Evolutionary conservation across 1,140 invertebrate species (phyloP).

Genomic region (Megalopta genalis): DNA sequence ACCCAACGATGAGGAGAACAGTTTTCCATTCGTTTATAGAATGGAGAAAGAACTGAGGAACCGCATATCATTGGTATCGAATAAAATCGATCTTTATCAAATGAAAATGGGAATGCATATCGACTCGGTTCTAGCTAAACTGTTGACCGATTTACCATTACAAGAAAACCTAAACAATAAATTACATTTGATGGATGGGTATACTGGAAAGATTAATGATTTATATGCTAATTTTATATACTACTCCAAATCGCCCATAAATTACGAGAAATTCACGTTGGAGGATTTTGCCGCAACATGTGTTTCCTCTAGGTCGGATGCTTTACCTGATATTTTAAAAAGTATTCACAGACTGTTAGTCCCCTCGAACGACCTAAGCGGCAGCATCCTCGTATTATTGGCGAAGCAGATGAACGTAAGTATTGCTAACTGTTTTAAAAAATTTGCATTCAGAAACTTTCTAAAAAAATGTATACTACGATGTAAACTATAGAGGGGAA

Average conservation of each 20-base stretch:
- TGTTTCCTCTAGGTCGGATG: constrained; percentile 83
- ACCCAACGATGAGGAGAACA: constrained; percentile 78
- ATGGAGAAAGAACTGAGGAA: constrained; percentile 81
- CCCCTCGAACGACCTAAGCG: constrained; percentile 73
- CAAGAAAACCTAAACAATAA: constrained; percentile 80
- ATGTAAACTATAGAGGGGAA: no score
- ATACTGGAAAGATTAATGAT: constrained; percentile 82
- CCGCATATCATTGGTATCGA: constrained; percentile 76
- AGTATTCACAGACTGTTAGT: constrained; percentile 83
- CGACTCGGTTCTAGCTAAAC: constrained; percentile 64
- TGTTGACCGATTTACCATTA: constrained; percentile 72
- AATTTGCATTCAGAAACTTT: neutral
- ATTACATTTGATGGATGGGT: constrained; percentile 82
- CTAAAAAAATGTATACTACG: no score
- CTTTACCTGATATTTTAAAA: constrained; percentile 84
- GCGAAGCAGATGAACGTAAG: constrained; percentile 80
- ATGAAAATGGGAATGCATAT: constrained; percentile 35
- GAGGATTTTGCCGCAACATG: constrained; percentile 85
- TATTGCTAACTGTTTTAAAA: neutral
- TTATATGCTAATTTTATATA: constrained; percentile 81
- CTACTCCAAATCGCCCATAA: constrained; percentile 78
- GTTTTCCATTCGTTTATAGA: constrained; percentile 81
- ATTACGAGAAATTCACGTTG: constrained; percentile 83
- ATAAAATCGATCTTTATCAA: constrained; percentile 72
- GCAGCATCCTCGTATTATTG: constrained; percentile 78